These are phyloP conservation scores for Platysteira castanea DNA, from an alignment of 2,113 vertebrate genomes.

Conservation along the genomic window DNA sequence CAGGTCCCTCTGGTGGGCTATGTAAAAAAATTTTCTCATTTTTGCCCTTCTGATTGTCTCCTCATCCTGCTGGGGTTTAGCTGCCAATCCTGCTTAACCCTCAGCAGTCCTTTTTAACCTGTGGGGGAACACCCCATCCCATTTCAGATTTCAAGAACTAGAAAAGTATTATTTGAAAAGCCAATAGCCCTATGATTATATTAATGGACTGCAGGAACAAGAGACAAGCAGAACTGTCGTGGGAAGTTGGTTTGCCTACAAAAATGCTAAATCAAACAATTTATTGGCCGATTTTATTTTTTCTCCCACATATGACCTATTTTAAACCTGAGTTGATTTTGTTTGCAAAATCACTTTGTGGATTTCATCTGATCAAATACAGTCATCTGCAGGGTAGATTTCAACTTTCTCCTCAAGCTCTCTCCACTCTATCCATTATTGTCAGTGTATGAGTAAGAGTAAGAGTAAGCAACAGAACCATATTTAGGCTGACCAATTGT, in stretches of 20 bases:
- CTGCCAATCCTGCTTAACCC: not conserved
- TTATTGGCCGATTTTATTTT: not conserved
- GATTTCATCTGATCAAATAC: not conserved
- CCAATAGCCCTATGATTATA: not conserved
- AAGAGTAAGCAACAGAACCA: not conserved
- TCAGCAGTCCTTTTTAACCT: not conserved
- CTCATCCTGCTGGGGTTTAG: not conserved
- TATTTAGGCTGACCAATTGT: not conserved
- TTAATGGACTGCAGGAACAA: not conserved
- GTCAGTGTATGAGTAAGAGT: not conserved
- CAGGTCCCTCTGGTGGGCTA: not conserved
- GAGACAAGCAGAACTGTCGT: not conserved
- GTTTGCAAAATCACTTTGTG: not conserved
- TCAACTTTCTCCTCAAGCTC: not conserved
- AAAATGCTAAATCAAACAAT: not conserved
- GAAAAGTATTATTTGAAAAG: not conserved
- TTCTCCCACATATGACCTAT: not conserved
- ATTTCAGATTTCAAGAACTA: not conserved
- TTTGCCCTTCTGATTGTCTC: not conserved
- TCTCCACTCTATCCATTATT: not conserved
- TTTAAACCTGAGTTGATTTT: not conserved
- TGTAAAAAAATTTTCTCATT: not conserved
- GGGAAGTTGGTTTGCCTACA: not conserved
- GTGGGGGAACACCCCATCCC: rapidly evolving
- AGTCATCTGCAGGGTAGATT: not conserved